Base-by-base conservation (phyloP, 2,888 invertebrate genomes). In the Sarcophaga caerulescens region DNA sequence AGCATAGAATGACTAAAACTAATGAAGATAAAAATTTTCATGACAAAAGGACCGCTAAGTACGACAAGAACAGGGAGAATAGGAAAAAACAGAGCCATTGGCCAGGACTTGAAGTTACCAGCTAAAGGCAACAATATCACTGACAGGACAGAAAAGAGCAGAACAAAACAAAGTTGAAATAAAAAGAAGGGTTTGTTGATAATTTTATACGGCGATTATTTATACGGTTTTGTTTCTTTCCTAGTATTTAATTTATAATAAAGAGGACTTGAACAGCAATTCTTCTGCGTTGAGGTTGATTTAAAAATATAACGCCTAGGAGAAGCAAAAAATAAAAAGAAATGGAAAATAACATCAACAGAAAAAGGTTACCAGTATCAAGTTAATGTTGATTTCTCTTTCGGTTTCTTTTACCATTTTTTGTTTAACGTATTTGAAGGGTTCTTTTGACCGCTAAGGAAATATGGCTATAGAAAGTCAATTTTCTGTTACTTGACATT, bases 11-110 rank as follows among this genome's bases (percentile, higher is more conserved):
- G 52, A 52, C 52, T 52, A 14, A 52, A 89, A 91, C 91, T 90
- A 91, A 91, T 92, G 90, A 92, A 90, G 89, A 92, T 91, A 90
- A 90, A 89, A 90, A 90, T 91, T 90, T 92, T 89, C 90, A 90
- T 91, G 90, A 90, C 89, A 90, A 90, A 81, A 91, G 90, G 79
- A 76, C 76, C 69, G 65, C 76, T 73, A 71, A 73, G 52, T 35
- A 70, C 17, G 52, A 52, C 52, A 52, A 52, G 52, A 52, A 14
- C 14, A 5, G 47, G 3, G 14, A 14, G 14, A 47, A 47, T 35
- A 35, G 6, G 14, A 4, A 14, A 47, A 47, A 47, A 12, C 47
- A 73, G 23, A 73, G 66, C 47, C 8, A 71, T 52, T 66, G 47
- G 71, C 63, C 45, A 68, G 57, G 52, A 11, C 47, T 74, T 74